Percentiles rank a stretch among this genome's conserved stretches.
Evolutionary conservation across 2,888 invertebrate genomes (phyloP).

Genomic region (Harpalus rubripes): DNA sequence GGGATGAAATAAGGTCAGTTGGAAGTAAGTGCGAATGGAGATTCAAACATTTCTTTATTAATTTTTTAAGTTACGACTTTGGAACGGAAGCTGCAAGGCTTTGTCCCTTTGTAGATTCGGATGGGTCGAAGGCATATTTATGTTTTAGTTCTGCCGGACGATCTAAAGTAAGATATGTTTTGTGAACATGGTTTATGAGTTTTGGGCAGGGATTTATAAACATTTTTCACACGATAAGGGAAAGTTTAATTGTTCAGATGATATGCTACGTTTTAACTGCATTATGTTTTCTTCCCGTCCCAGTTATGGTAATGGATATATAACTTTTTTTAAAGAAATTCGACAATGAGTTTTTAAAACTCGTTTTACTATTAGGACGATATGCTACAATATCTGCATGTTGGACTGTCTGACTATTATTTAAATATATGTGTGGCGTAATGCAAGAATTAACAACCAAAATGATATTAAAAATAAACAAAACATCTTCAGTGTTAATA

Average conservation of each 20-base stretch:
- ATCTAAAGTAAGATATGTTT: slow-evolving; percentile 36
- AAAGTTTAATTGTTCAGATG: neutral
- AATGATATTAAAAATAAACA: no score
- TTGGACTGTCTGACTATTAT: no score
- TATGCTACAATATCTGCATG: no score
- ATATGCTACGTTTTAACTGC: no score
- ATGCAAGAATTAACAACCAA: no score
- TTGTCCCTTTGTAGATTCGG: slow-evolving; percentile 35
- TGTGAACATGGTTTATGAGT: slow-evolving; percentile 45
- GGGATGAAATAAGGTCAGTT: slow-evolving; percentile 75
- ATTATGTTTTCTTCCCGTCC: no score
- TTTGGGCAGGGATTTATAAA: slow-evolving; percentile 30
- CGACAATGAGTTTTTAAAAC: no score
- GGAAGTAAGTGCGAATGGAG: slow-evolving; percentile 72
- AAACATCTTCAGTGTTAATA: no score
- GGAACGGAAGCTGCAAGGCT: slow-evolving; percentile 41
- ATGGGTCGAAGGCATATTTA: slow-evolving; percentile 53
- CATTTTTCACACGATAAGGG: slow-evolving; percentile 26
- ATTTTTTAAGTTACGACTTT: slow-evolving; percentile 67
- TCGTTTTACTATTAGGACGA: no score
- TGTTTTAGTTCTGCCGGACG: slow-evolving; percentile 60
- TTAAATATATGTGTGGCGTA: no score
- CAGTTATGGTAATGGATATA: no score
- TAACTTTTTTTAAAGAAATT: no score
- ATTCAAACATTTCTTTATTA: slow-evolving; percentile 67